Conservation (phyloP, 2,888 invertebrate species). For the Diarsia mendica region DNA sequence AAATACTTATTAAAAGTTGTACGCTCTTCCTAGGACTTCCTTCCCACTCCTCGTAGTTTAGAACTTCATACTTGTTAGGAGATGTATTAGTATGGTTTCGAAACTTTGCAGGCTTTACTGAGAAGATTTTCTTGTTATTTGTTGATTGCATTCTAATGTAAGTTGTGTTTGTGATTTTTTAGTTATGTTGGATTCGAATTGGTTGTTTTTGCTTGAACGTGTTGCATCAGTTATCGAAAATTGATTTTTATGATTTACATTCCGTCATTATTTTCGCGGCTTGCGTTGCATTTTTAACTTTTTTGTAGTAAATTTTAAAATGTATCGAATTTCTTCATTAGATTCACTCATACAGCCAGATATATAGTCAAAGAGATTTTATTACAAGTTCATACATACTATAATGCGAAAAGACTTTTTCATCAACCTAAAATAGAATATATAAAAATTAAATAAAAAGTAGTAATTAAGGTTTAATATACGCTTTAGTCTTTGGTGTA, state of each 20-base stretch:
- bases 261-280: too few species aligned
- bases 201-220: background rate
- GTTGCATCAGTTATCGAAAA: background rate
- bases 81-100: slow-evolving; percentile 33
- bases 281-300: too few species aligned
- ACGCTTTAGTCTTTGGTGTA: background rate
- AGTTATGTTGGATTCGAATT: too few species aligned
- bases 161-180: background rate
- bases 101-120: slow-evolving; percentile 24
- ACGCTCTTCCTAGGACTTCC: slow-evolving; percentile 8
- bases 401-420: too few species aligned
- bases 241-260: background rate
- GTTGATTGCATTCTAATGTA: background rate
- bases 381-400: too few species aligned
- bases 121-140: slow-evolving; percentile 27
- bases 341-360: too few species aligned
- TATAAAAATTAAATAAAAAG: too few species aligned
- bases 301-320: too few species aligned
- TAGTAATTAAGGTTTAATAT: too few species aligned
- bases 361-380: too few species aligned
- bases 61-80: slow-evolving; percentile 22
- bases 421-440: too few species aligned
- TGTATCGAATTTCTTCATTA: too few species aligned
- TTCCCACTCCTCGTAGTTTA: background rate
- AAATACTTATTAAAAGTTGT: slow-evolving; percentile 57